Conservation (phyloP, 2,113 vertebrate genomes). For the Crypturellus undulatus region DNA sequence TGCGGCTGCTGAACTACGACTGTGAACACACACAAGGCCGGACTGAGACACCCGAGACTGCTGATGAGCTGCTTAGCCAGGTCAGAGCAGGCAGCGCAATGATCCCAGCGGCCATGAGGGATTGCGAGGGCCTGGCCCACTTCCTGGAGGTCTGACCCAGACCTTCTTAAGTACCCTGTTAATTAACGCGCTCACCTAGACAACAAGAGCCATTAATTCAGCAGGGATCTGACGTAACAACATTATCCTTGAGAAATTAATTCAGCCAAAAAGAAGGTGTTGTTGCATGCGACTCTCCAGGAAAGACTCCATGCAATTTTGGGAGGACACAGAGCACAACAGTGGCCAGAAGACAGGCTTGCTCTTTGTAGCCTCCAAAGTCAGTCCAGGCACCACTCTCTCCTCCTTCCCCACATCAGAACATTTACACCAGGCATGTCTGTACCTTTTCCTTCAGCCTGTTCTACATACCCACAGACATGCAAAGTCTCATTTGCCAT, state of each 20-base stretch:
- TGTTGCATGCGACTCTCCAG: neutral
- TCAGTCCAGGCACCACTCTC: neutral
- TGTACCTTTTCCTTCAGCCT: neutral
- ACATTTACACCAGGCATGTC: neutral
- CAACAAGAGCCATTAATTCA: neutral
- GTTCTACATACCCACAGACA: neutral
- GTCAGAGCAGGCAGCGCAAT: conserved; percentile 26
- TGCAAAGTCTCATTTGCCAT: neutral
- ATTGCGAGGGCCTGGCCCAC: conserved; percentile 30
- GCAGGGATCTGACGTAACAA: neutral
- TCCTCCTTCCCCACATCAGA: neutral
- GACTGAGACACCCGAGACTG: neutral
- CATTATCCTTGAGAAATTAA: neutral
- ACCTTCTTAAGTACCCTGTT: neutral
- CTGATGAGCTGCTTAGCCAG: neutral
- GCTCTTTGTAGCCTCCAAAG: neutral
- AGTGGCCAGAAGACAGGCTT: neutral
- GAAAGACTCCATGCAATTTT: neutral
- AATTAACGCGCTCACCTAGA: conserved; percentile 24
- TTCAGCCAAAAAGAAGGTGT: neutral
- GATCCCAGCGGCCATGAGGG: conserved; percentile 25
- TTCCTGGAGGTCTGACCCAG: conserved; percentile 50
- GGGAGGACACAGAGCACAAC: neutral
- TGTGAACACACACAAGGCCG: neutral
- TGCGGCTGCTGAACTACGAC: neutral